Evolutionary conservation across 2,797 vertebrate genomes (phyloP).

Genomic region (Merluccius polli): DNA sequence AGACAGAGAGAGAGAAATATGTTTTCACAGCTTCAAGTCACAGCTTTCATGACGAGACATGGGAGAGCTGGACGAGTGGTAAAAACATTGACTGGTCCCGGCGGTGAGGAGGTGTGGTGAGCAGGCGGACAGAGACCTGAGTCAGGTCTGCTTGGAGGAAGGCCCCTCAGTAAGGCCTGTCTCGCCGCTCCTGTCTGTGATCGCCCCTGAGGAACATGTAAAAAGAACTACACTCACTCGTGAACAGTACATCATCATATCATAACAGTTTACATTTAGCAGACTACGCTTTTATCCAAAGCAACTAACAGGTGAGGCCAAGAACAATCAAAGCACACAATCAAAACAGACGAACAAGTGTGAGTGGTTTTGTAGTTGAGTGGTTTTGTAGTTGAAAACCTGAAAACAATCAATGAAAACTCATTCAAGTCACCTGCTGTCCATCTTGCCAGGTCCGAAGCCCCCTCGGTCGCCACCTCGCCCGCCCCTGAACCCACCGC

Average conservation of each 20-base stretch:
- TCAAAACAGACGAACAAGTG: neutral
- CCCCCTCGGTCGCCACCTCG: conserved; percentile 76
- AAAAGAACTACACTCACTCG: neutral
- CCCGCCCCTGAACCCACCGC: conserved; percentile 82
- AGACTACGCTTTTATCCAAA: neutral
- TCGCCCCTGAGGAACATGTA: conserved; percentile 71
- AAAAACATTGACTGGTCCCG: neutral
- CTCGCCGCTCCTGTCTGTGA: conserved; percentile 83
- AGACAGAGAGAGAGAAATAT: neutral
- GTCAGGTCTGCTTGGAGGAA: neutral
- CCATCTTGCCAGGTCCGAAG: conserved; percentile 83
- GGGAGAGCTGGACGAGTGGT: neutral
- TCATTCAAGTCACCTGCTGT: conserved; percentile 75
- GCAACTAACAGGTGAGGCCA: too few species aligned
- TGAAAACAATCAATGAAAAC: neutral
- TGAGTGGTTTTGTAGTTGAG: too few species aligned
- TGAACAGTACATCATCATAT: neutral
- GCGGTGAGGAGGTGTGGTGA: neutral
- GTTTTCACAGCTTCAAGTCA: neutral
- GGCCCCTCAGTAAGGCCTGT: conserved; percentile 76
- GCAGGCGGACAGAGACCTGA: neutral
- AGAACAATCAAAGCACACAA: neutral
- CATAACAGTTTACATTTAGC: too few species aligned
- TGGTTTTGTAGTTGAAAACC: neutral
- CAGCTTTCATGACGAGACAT: neutral